phyloP scores from a whole-genome alignment of 2,888 invertebrate species.

The Himalopsyche kuldschensis region DNA sequence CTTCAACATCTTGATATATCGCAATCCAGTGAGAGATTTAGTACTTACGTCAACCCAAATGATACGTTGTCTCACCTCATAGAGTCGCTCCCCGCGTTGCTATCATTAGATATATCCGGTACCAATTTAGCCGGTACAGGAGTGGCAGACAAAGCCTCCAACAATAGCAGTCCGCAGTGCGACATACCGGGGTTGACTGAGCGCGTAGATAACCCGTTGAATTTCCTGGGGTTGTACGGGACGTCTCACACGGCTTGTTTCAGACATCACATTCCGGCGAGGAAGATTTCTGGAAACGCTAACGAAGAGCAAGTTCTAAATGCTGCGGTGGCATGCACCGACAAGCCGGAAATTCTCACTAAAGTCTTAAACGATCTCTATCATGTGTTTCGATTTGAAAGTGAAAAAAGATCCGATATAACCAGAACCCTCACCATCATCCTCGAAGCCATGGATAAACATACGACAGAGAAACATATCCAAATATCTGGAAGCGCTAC shows the following conservation, averaged over 20 bases:
- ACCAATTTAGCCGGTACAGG: conserved; percentile 92
- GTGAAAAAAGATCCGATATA: conserved; percentile 42
- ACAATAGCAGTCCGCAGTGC: conserved; percentile 80
- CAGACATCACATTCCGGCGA: conserved; percentile 88
- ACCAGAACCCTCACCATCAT: conserved; percentile 77
- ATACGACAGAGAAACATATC: conserved; percentile 83
- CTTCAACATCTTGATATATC: conserved; percentile 83
- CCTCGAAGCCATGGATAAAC: conserved; percentile 86
- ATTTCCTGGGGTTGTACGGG: conserved; percentile 90
- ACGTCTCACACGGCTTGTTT: conserved; percentile 88
- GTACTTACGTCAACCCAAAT: conserved; percentile 76
- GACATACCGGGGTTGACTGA: conserved; percentile 87
- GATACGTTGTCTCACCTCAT: conserved; percentile 72
- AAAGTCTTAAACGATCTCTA: conserved; percentile 90
- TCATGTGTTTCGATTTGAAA: conserved; percentile 82
- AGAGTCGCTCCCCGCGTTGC: conserved; percentile 70
- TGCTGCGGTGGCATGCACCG: conserved; percentile 81
- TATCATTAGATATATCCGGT: conserved; percentile 91
- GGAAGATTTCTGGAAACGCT: conserved; percentile 87
- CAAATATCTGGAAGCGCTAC: conserved; percentile 94
- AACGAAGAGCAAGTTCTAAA: conserved; percentile 88
- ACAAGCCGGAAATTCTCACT: conserved; percentile 78
- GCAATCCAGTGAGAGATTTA: conserved; percentile 69
- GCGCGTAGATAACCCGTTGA: conserved; percentile 74
- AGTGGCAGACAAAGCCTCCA: conserved; percentile 73